Percentiles rank a stretch among this genome's conserved stretches.
Evolutionary conservation across 2,113 vertebrate genomes (phyloP).

Genomic region (Microtus ochrogaster): DNA sequence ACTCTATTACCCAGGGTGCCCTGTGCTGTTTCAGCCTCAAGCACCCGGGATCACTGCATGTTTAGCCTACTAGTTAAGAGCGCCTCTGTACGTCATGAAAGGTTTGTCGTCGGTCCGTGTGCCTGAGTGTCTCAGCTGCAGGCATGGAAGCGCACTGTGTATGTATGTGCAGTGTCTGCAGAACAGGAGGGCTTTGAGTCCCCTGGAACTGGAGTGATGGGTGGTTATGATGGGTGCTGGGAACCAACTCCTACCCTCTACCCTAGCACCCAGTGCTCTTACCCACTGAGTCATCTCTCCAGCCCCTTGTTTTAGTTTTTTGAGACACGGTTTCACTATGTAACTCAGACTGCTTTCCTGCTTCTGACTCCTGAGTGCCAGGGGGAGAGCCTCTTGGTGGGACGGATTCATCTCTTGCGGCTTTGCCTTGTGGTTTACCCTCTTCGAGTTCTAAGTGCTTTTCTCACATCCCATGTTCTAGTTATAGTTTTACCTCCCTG

Average conservation of each 20-base stretch:
- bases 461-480: not conserved
- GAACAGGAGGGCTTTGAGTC: not conserved
- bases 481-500: not conserved
- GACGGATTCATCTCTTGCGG: not conserved
- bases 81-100: not conserved
- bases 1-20: not conserved
- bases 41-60: too few relatives aligned
- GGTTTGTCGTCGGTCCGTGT: not conserved
- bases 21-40: not conserved
- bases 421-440: not conserved
- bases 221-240: not conserved
- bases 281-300: not conserved
- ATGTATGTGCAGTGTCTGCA: too few relatives aligned
- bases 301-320: not conserved
- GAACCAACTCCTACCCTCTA: not conserved
- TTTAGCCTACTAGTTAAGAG: too few relatives aligned
- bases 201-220: not conserved
- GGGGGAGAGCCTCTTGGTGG: not conserved
- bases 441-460: not conserved
- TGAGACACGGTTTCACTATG: not conserved
- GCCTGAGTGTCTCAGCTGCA: not conserved
- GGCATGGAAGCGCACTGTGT: not conserved
- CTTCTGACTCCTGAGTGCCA: not conserved
- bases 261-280: not conserved
- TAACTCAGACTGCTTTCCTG: not conserved